Base-by-base conservation (phyloP, 2,797 vertebrate species). In the Fratercula arctica region DNA sequence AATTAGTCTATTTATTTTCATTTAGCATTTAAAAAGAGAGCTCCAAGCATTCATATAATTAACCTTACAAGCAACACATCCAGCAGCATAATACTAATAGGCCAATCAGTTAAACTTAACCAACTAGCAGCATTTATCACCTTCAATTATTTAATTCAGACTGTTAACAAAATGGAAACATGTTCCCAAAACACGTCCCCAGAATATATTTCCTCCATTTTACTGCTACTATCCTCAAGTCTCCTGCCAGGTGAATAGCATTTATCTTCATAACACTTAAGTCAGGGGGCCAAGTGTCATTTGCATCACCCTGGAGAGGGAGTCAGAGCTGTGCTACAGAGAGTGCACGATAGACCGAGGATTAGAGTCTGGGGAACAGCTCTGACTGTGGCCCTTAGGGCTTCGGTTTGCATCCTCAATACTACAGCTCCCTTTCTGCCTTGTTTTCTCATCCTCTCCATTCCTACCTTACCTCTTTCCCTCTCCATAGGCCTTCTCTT, bases 1-100 rank as follows among this genome's bases (percentile, higher is more conserved):
- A 94, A 95, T 93, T 41, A 85, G 29, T 24, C 76, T 74, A 51
- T 90, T 59, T 80, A 75, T 96, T 89, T 92, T 66, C 64, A 95
- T 90, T 89, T 90, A 91, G 61, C 57, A 84, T 37, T 73, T 64
- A 87, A 76, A 94, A 92, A 90, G 61, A 92, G n/a, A 92, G 45
- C 68, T 78, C 54, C 35, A 69, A 92, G 68, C 57, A 59, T 41
- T 66, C 53, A 80, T 53, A 77, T 89, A 89, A 93, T 78, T 86
- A 90, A 64, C 86, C 57, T 70, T 54, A 95, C 16, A 85, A 89
- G 37, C 51, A 94, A 93, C 64, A 92, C 15, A 83, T 41, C 84
- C 84, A 91, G 72, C 54, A 94, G 87, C 81, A 78, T 60, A 93
- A 85, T 48, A 59, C 75, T 85, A 95, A 90, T 13, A 91, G 54